These are phyloP conservation scores for zebrafish (Danio rerio) DNA, from an alignment of 2,113 vertebrate species.

Conservation along the genomic window DNA sequence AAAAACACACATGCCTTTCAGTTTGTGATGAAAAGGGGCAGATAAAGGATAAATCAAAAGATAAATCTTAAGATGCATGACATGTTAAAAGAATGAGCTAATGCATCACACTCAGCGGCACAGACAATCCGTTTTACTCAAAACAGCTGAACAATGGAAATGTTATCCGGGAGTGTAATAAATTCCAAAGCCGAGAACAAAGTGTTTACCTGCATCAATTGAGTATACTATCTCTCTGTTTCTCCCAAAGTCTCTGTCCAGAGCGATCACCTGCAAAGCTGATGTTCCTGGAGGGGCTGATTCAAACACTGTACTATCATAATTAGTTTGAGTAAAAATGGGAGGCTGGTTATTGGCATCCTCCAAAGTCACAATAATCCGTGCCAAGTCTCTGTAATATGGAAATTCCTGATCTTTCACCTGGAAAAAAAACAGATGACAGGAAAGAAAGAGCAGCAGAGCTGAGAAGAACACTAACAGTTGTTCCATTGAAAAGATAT, in stretches of 20 bases:
- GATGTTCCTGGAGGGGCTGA: slow-evolving; percentile 85
- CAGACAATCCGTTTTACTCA: background rate
- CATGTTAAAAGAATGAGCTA: slow-evolving; percentile 20
- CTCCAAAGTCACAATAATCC: slow-evolving; percentile 90
- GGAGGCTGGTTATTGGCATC: slow-evolving; percentile 95
- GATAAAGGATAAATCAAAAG: background rate
- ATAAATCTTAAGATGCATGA: slow-evolving; percentile 10
- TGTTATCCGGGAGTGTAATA: slow-evolving; percentile 6
- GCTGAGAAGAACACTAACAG: slow-evolving; percentile 8
- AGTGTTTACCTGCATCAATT: slow-evolving; percentile 86
- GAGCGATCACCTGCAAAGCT: slow-evolving; percentile 89
- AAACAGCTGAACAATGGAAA: slow-evolving; percentile 25
- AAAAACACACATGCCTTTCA: slow-evolving; percentile 35
- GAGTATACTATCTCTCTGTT: slow-evolving; percentile 89
- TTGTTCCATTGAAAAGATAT: slow-evolving; percentile 32
- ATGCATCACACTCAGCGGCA: slow-evolving; percentile 10
- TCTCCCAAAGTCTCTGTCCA: slow-evolving; percentile 95
- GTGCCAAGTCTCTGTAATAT: slow-evolving; percentile 91
- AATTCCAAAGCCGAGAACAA: background rate
- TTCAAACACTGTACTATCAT: slow-evolving; percentile 88
- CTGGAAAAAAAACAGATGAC: slow-evolving; percentile 65
- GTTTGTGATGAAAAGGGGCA: background rate
- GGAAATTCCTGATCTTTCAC: slow-evolving; percentile 98
- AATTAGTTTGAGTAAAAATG: slow-evolving; percentile 88
- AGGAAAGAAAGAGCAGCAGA: background rate